phyloP scores from a whole-genome alignment of 1,140 invertebrate genomes.

The Pissodes strobi region DNA sequence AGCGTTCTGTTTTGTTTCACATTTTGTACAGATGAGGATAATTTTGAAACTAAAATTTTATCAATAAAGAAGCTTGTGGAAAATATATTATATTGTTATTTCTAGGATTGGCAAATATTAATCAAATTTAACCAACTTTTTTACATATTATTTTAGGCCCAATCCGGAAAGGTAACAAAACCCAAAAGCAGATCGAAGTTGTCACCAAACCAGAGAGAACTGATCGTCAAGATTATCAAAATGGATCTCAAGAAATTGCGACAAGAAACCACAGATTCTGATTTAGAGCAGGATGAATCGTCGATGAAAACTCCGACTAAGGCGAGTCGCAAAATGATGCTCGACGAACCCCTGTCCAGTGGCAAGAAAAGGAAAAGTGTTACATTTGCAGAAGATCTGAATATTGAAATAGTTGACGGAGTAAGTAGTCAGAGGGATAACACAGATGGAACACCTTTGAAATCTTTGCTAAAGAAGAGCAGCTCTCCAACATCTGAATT shows the following conservation, averaged over 20 bases:
- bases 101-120: not conserved
- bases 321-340: conserved; percentile 3
- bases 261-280: not conserved
- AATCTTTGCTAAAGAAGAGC: not conserved
- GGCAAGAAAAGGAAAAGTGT: conserved; percentile 7
- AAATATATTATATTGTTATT: not conserved
- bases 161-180: not conserved
- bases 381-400: not conserved
- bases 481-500: not conserved
- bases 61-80: not conserved
- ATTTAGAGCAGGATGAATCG: not conserved
- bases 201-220: not conserved
- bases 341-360: not conserved
- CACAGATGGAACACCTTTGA: not conserved
- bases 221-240: not conserved
- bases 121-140: not conserved
- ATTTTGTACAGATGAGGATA: not conserved
- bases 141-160: not conserved
- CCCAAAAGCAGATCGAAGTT: not conserved
- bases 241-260: not conserved
- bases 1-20: not conserved
- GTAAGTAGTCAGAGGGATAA: not conserved
- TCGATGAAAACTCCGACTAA: not conserved
- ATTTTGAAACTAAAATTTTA: not conserved
- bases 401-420: not conserved